Base-by-base conservation (phyloP, 1,140 invertebrate genomes). In the Trachymyrmex septentrionalis region DNA sequence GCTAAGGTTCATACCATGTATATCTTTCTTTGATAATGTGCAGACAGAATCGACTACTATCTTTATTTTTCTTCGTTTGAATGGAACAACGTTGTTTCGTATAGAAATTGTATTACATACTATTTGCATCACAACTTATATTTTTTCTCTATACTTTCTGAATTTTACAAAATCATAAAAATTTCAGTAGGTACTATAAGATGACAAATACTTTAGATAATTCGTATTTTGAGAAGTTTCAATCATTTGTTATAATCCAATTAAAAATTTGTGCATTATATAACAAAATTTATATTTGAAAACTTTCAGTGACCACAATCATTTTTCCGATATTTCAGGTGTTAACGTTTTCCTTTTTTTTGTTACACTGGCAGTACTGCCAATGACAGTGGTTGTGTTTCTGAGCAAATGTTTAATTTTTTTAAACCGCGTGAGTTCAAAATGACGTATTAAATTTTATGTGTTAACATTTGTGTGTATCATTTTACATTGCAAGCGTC, bases 331-430 rank as follows among this genome's bases (percentile, higher is more conserved):
- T 5, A 63, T 59, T 88, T 73, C 85, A 87, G 86, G 87, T 90
- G 87, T 89, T 87, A 6, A 34, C 77, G 90, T 93, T 89, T 88
- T 87, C 64, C 59, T 89, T 50, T 69, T 69, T 61, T 84, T 80
- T 85, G 53, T 75, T 81, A 82, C 81, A 34, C 72, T 84, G 73
- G 78, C 77, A 86, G 87, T 84, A 85, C 91, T 92, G 88, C 87
- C 84, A 87, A 85, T 92, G 87, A 86, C 92, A 92, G 87, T 84
- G 81, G 85, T 87, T 75, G 81, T 82, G 88, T 92, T 92, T 90
- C 86, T 87, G 88, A 92, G 91, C 88, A 88, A 88, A 92, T 90
- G 86, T 93, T 92, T 92, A 93, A 93, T 92, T 93, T 91, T 89
- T 77, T 66, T 71, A 48, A 5, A 63, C 14, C 7, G 21, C n/a